Evolutionary conservation across 2,113 vertebrate genomes (phyloP).

Genomic region (Eublepharis macularius): DNA sequence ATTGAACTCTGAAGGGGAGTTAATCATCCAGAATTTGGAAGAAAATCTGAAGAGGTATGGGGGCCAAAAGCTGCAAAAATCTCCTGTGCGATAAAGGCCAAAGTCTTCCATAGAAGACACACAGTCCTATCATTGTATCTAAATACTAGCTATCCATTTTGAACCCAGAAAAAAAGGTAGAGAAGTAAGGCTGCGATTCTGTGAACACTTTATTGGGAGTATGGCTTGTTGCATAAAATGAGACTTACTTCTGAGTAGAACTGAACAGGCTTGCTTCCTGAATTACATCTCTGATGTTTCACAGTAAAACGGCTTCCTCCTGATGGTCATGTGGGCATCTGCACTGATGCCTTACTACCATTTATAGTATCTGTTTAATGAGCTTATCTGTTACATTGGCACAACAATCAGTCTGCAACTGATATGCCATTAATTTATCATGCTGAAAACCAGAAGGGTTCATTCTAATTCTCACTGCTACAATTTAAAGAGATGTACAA

Average conservation of each 20-base stretch:
- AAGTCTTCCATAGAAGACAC: not conserved
- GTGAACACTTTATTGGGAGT: too few species aligned
- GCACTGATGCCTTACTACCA: not conserved
- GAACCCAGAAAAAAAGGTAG: not conserved
- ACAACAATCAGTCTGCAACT: not conserved
- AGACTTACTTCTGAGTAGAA: too few species aligned
- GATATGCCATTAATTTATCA: not conserved
- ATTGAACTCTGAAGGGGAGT: too few species aligned
- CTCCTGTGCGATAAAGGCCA: too few species aligned
- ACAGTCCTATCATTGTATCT: not conserved
- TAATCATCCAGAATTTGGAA: too few species aligned
- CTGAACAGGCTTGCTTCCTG: too few species aligned
- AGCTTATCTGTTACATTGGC: not conserved
- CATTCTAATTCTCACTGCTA: not conserved
- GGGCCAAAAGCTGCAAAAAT: too few species aligned
- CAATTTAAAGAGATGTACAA: not conserved
- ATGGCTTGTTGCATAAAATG: too few species aligned
- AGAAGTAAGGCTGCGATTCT: not conserved
- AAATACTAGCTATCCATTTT: not conserved
- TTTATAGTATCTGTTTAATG: conserved; percentile 1
- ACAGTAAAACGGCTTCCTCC: too few species aligned
- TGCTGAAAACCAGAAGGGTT: not conserved
- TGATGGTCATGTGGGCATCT: not conserved
- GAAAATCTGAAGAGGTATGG: too few species aligned
- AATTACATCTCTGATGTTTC: not conserved